Conservation (phyloP, 2,888 invertebrate genomes). For the Ophioninae sp. region DNA sequence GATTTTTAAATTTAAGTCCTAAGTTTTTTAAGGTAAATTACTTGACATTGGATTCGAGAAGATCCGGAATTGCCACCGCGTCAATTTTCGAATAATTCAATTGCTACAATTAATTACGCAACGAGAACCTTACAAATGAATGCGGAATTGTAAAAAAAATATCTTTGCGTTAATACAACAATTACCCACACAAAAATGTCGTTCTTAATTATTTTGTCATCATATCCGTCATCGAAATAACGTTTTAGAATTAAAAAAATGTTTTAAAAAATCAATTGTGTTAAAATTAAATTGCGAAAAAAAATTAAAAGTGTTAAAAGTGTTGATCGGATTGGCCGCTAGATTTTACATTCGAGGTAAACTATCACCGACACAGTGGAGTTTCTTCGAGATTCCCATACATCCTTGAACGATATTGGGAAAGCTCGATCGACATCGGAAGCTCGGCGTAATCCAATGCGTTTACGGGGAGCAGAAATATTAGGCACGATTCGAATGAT, state of each 20-base stretch:
- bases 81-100: background rate
- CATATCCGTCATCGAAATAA: background rate
- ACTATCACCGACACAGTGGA: background rate
- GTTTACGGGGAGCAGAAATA: conserved; percentile 10
- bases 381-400: background rate
- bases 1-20: background rate
- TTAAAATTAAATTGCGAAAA: too few species aligned
- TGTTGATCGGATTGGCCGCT: background rate
- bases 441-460: conserved; percentile 22
- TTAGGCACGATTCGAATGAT: conserved; percentile 37
- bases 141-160: background rate
- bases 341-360: background rate
- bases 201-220: background rate
- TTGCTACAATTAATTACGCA: background rate
- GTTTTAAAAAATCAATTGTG: too few species aligned
- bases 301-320: background rate
- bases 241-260: too few species aligned
- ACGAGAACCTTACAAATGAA: background rate
- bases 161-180: background rate
- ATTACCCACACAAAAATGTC: background rate
- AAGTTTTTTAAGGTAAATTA: background rate
- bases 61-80: background rate
- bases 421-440: conserved; percentile 30
- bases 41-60: background rate
- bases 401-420: background rate